Evolutionary conservation across 2,797 vertebrate species (phyloP).

Genomic region (Malurus splendens): DNA sequence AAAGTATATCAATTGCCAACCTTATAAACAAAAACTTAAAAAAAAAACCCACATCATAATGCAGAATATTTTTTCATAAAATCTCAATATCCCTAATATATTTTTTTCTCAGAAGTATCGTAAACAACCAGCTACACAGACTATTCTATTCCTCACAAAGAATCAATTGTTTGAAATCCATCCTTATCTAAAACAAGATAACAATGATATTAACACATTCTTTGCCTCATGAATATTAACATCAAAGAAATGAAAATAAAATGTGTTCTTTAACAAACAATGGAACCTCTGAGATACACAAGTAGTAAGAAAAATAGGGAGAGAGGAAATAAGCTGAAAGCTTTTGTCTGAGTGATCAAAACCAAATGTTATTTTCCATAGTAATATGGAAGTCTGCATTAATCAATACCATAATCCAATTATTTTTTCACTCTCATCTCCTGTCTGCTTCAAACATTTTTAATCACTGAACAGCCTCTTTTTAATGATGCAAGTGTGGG

Average conservation of each 20-base stretch:
- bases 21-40: not conserved
- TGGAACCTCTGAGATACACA: not conserved
- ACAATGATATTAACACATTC: not conserved
- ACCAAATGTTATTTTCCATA: not conserved
- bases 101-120: not conserved
- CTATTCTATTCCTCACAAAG: not conserved
- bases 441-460: not conserved
- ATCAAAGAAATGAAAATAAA: not conserved
- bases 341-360: not conserved
- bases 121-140: not conserved
- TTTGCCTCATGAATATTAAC: not conserved
- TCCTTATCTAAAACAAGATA: not conserved
- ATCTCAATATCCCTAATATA: not conserved
- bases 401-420: not conserved
- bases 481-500: not conserved
- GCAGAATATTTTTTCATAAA: not conserved
- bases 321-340: not conserved
- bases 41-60: not conserved
- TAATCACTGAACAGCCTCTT: not conserved
- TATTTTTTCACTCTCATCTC: not conserved
- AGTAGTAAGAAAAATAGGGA: not conserved
- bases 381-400: not conserved
- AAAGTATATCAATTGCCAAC: not conserved
- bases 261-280: not conserved
- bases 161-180: not conserved